A percentile compares a stretch with the other conserved stretches of the same genome.
Conservation (phyloP, 2,797 vertebrate species). For the Microtus obscurus region DNA sequence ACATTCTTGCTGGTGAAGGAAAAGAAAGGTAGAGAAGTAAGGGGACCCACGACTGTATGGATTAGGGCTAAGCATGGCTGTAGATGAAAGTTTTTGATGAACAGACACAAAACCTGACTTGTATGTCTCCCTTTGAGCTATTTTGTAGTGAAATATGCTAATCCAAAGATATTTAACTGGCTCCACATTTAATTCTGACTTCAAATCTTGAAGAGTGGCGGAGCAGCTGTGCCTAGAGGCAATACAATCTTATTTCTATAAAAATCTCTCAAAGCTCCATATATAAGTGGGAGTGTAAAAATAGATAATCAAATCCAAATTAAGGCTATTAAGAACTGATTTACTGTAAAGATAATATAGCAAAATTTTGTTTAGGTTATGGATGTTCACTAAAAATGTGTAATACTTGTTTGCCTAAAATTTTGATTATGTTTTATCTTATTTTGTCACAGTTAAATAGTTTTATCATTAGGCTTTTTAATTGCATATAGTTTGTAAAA, state of each 20-base stretch:
- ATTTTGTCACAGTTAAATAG: slow-evolving; percentile 84
- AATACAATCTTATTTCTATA: slow-evolving; percentile 84
- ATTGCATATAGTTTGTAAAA: slow-evolving; percentile 81
- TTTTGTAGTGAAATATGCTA: slow-evolving; percentile 71
- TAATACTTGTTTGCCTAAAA: slow-evolving; percentile 84
- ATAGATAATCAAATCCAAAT: slow-evolving; percentile 84
- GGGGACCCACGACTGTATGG: background rate
- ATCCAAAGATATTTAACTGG: slow-evolving; percentile 78
- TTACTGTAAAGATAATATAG: slow-evolving; percentile 83
- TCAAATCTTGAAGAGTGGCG: slow-evolving; percentile 73
- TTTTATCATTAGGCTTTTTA: slow-evolving; percentile 84
- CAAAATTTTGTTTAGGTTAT: slow-evolving; percentile 84
- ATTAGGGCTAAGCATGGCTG: background rate
- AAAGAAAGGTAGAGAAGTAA: slow-evolving; percentile 48
- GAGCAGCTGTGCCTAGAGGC: slow-evolving; percentile 79
- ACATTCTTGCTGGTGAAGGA: slow-evolving; percentile 33
- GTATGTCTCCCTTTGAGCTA: slow-evolving; percentile 41
- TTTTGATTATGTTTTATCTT: slow-evolving; percentile 85
- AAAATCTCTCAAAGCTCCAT: slow-evolving; percentile 81
- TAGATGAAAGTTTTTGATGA: background rate
- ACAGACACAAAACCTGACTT: background rate
- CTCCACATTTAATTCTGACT: slow-evolving; percentile 78
- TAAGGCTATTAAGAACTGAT: slow-evolving; percentile 84
- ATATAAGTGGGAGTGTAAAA: slow-evolving; percentile 80
- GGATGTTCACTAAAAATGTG: slow-evolving; percentile 81